Evolutionary conservation across 2,888 invertebrate genomes (phyloP), one percentile per base, ranked within the genome.

Genomic region (Ametastegia equiseti): DNA sequence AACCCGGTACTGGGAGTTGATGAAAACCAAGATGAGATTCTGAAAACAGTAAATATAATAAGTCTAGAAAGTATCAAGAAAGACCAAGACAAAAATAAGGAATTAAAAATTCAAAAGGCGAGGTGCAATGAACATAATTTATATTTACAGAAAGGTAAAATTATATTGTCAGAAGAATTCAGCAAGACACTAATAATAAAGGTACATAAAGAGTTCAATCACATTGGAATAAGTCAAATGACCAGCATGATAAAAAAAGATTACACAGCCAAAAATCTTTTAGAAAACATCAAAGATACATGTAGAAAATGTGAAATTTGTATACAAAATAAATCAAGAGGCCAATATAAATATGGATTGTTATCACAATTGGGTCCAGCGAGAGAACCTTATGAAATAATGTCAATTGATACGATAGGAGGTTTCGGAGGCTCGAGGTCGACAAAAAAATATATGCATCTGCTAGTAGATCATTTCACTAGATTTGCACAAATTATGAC

Each of bases 1-100:
- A 85, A 85, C 79, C 83, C 84, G 2, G 85, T 85, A 63, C 69
- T 85, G n/a, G 83, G 83, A 65, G 83, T 82, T 67, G 81, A 83
- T 63, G 75, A 75, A 60, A 83, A 85, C 42, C 83, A 84, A 77
- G 27, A 50, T 11, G 84, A 83, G 73, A 27, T 23, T 11, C 50
- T 85, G 4, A 82, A 82, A 80, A 80, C 80, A 57, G 83, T 85
- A 65, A 85, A 85, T 65, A 27, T 81, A 73, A 78, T 84, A 67
- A 63, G 13, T 39, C 19, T 83, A 11, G 71, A 82, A 15, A 81
- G 82, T 33, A 82, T 84, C 9, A 69, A 60, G 65, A 50, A 80
- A 54, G 84, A 85, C 80, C 84, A 85, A 81, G 9, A n/a, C 39
- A 45, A 79, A 54, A 82, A 82, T 60, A 42, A 81, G 69, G 36